A percentile compares a stretch with the other conserved stretches of the same genome.
These are phyloP conservation scores for Sceloporus tristichus DNA, from an alignment of 2,113 vertebrate species.

Conservation along the genomic window DNA sequence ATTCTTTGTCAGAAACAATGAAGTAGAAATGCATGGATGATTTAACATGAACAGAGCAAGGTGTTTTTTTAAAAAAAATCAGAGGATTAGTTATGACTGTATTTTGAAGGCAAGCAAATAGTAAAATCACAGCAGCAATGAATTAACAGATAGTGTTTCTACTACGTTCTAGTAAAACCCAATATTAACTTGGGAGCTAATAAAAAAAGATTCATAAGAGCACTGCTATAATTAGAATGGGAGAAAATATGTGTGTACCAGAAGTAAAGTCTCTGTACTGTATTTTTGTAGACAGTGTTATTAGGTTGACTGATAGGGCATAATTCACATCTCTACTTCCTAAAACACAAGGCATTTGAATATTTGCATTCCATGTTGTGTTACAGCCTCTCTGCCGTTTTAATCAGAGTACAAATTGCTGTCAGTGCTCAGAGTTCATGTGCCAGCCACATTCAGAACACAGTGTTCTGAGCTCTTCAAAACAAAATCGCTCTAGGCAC, in stretches of 20 bases:
- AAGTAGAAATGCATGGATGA: slow-evolving; percentile 1
- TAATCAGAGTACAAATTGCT: slow-evolving; percentile 85
- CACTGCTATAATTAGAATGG: slow-evolving; percentile 59
- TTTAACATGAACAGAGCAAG: slow-evolving; percentile 33
- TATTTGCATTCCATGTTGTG: slow-evolving; percentile 75
- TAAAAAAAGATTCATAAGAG: slow-evolving; percentile 53
- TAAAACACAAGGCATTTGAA: slow-evolving; percentile 64
- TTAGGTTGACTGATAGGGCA: slow-evolving; percentile 54
- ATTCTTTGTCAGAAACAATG: slow-evolving; percentile 4
- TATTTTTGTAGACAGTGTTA: slow-evolving; percentile 11
- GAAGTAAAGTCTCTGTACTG: slow-evolving; percentile 40
- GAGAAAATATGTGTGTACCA: slow-evolving; percentile 53
- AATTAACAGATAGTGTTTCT: slow-evolving; percentile 29
- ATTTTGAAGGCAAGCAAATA: slow-evolving; percentile 40
- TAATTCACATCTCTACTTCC: slow-evolving; percentile 67
- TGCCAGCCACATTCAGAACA: slow-evolving; percentile 85
- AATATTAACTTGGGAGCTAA: slow-evolving; percentile 52
- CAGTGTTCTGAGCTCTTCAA: slow-evolving; percentile 86
- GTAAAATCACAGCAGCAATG: slow-evolving; percentile 37
- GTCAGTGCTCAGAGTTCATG: slow-evolving; percentile 85
- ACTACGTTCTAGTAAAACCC: slow-evolving; percentile 54
- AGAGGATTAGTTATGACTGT: slow-evolving; percentile 30
- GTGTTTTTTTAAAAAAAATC: slow-evolving; percentile 31
- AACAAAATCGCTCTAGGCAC: slow-evolving; percentile 85
- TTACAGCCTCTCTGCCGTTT: slow-evolving; percentile 75